Evolutionary conservation across 2,888 invertebrate species (phyloP).

Genomic region (Campaea margaritaria): DNA sequence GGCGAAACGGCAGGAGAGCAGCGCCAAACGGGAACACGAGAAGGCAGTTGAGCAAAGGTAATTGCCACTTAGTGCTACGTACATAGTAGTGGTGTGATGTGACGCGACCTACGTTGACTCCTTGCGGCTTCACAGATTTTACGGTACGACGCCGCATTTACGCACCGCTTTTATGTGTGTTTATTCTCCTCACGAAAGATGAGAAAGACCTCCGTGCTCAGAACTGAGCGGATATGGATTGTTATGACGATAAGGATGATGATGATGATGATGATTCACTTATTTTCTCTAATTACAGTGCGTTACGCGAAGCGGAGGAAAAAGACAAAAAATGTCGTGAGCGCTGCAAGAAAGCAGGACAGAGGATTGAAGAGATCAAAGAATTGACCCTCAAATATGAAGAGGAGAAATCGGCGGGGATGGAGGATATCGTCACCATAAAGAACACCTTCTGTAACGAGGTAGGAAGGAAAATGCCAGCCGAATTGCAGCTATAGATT

Average conservation of each 20-base stretch:
- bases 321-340: constrained; percentile 60
- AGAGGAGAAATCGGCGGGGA: constrained; percentile 49
- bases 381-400: constrained; percentile 54
- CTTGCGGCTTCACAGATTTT: too few relatives aligned
- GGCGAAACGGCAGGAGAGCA: constrained; percentile 13
- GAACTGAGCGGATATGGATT: too few relatives aligned
- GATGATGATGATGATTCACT: background rate
- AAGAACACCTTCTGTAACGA: constrained; percentile 49
- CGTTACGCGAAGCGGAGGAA: constrained; percentile 67
- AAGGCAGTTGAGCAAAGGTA: too few relatives aligned
- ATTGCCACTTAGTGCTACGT: too few relatives aligned
- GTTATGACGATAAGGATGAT: too few relatives aligned
- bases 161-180: too few relatives aligned
- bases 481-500: too few relatives aligned
- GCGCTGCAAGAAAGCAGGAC: constrained; percentile 49
- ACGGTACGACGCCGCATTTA: too few relatives aligned
- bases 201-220: too few relatives aligned
- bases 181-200: too few relatives aligned
- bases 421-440: constrained; percentile 54
- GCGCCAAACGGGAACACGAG: background rate
- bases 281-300: constrained; percentile 45
- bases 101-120: too few relatives aligned
- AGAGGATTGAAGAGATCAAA: constrained; percentile 59
- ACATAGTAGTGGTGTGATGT: too few relatives aligned
- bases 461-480: constrained; percentile 48